These are phyloP conservation scores for Spea bombifrons DNA, from an alignment of 2,113 vertebrate genomes.

Conservation along the genomic window DNA sequence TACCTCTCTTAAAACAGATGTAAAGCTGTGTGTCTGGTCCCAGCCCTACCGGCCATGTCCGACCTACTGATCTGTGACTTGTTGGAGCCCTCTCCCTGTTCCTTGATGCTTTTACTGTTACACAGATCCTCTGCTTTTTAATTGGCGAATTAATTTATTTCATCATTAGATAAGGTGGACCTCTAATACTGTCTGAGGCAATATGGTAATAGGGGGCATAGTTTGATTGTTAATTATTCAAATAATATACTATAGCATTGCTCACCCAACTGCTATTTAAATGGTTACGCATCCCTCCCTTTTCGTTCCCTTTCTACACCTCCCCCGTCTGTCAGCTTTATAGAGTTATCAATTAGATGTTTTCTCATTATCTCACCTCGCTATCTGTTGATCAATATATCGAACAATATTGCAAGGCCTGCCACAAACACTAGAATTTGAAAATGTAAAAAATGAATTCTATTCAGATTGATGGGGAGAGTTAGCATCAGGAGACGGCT, in stretches of 20 bases:
- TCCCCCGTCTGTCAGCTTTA: neutral
- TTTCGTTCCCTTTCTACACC: neutral
- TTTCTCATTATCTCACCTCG: slow-evolving; percentile 11
- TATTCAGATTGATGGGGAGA: neutral
- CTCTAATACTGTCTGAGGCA: neutral
- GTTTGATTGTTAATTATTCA: neutral
- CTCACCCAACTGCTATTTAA: too few species aligned
- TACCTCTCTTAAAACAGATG: too few species aligned
- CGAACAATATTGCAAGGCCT: neutral
- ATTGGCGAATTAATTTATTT: neutral
- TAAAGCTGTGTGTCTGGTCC: too few species aligned
- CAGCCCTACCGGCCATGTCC: too few species aligned
- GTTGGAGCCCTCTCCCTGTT: too few species aligned
- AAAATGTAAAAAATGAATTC: neutral
- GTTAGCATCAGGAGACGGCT: too few species aligned
- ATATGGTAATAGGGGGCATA: neutral
- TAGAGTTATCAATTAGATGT: slow-evolving; percentile 24
- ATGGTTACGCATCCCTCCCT: neutral
- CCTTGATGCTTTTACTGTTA: too few species aligned
- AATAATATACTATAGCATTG: too few species aligned
- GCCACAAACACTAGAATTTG: neutral
- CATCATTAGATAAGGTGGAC: neutral
- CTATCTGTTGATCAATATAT: slow-evolving; percentile 17
- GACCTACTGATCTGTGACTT: too few species aligned
- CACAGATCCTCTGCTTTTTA: neutral